Evolutionary conservation across 2,888 invertebrate species (phyloP).

Genomic region (Dryococelus australis): DNA sequence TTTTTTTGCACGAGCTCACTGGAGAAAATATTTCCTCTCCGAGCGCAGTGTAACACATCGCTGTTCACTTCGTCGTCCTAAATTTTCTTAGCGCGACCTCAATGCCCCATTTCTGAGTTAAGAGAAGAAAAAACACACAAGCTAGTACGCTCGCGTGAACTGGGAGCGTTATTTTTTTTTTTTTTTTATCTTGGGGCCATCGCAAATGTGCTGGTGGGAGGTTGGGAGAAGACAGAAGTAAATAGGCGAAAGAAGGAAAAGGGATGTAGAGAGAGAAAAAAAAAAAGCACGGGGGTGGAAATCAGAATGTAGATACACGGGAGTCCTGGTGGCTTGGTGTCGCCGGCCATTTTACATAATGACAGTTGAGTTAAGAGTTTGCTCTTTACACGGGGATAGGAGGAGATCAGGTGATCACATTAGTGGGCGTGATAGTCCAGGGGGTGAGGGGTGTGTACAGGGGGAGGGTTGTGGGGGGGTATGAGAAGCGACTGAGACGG

Average conservation of each 20-base stretch:
- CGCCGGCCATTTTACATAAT: constrained; percentile 29
- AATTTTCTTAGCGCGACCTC: background rate
- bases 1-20: background rate
- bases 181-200: background rate
- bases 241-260: background rate
- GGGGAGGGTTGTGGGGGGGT: background rate
- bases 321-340: constrained; percentile 4
- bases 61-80: background rate
- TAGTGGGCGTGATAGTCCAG: background rate
- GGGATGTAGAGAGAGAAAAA: background rate
- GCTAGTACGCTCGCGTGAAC: background rate
- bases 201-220: background rate
- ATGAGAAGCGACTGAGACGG: background rate
- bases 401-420: constrained; percentile 29
- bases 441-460: background rate
- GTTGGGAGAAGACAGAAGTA: background rate
- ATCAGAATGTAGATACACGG: constrained; percentile 22
- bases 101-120: background rate
- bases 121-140: background rate
- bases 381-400: constrained; percentile 18
- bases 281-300: background rate
- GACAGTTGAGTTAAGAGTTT: constrained; percentile 28
- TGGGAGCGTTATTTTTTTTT: background rate
- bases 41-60: background rate
- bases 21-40: background rate